Evolutionary conservation across 2,113 vertebrate species (phyloP), one percentile per base, ranked within the genome.

Genomic region (Thomomys bottae): DNA sequence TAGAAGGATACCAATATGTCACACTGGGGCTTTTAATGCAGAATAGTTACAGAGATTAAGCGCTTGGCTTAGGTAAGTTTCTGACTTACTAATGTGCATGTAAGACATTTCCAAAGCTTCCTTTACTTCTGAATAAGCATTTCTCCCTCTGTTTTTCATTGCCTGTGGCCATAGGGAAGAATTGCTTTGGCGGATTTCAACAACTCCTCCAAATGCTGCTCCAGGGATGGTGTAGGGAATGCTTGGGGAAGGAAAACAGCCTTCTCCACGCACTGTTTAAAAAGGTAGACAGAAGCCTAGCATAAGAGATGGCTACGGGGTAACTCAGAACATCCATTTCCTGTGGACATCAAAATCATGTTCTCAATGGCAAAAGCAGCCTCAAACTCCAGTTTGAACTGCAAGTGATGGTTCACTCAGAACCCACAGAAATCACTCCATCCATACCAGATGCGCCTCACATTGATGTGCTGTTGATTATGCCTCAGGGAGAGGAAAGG

Each of bases 51-150:
- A 40, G 70, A 28, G 38, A 82, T 30, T 21, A 45, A 38, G 10
- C 10, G 11, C 18, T 80, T 54, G 0, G 11, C 54, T 61, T 79
- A n/a, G 66, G 75, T 24, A 30, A 83, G 42, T 34, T 40, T 59
- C 30, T 0, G 0, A 40, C 12, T 73, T 0, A 9, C 26, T 45
- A 42, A 26, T 59, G 18, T 4, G 14, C 40, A 24, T 32, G 81
- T 14, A 54, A 76, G 34, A 67, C 45, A 80, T 84, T 79, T 49
- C 63, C 42, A 70, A 84, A 40, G 59, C 20, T 30, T 32, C 38
- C 34, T 20, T 21, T 40, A 32, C 17, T 86, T 90, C 64, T 6
- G 70, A 59, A 59, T 42, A 14, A 75, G 61, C 5, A 14, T 32
- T 49, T 59, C 63, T 89, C n/a, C 36, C 36, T 71, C 42, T 88